Base-by-base conservation (phyloP, 1,140 invertebrate species). In the Muscidifurax raptorellus region DNA sequence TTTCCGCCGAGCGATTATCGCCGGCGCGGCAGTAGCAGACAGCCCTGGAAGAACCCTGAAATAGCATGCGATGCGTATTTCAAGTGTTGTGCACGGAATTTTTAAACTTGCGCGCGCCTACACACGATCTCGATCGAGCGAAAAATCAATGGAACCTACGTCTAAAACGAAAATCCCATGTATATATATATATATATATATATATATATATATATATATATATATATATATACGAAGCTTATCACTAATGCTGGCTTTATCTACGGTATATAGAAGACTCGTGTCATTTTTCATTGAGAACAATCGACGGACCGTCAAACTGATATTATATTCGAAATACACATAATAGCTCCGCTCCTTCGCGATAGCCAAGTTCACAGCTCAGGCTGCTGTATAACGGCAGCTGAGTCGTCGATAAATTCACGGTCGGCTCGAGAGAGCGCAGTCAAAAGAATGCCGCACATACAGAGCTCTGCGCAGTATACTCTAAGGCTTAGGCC, bases 1-100 rank as follows among this genome's bases (percentile, higher is more conserved):
- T 84, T 84, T 79, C 28, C 1, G 10, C 80, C 18, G 1, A 15
- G 47, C 81, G 76, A 85, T 89, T 89, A 89, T 89, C 89, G 81
- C 84, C 67, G 82, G 47, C 36, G 86, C 36, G 36, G 36, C 71
- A 52, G n/a, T n/a, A n/a, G 40, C 80, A 86, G 85, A 85, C 86
- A 75, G 13, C 22, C 59, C n/a, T 22, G 59, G 59, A 64, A 64
- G 59, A 64, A 64, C 18, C 15, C 7, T 12, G 59, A 40, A 10
- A n/a, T n/a, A 40, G 9, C 36, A 10, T 12, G 36, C 36, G 36
- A 40, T 40, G 36, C 36, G 10, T 40, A 10, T 40, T 40, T 40
- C 36, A 40, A 40, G 36, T 36, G 9, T 2, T 32, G 32, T 6
- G 32, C 9, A 36, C 2, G 36, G 32, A 5, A 32, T 32, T 6